phyloP scores from a whole-genome alignment of 1,140 invertebrate species.

The Delia radicum region DNA sequence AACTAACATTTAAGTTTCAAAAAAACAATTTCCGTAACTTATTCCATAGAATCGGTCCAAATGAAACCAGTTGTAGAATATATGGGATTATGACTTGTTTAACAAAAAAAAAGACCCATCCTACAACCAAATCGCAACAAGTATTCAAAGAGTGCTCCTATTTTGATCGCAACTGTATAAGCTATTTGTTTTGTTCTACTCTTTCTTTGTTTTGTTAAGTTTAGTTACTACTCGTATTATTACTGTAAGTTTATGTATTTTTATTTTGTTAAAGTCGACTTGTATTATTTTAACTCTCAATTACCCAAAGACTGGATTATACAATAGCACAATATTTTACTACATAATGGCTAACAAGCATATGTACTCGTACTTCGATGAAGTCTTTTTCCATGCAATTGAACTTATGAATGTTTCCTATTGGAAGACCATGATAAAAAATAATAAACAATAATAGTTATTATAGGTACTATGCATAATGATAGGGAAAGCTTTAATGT shows the following conservation, averaged over 20 bases:
- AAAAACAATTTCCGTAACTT: too few species aligned
- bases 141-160: too few species aligned
- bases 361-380: neutral
- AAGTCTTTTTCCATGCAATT: neutral
- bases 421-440: neutral
- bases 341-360: neutral
- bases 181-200: too few species aligned
- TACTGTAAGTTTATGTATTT: neutral
- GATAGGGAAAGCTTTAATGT: neutral
- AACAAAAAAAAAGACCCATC: too few species aligned
- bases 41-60: too few species aligned
- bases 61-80: too few species aligned
- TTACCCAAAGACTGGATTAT: slow-evolving; percentile 17
- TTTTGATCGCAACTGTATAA: too few species aligned
- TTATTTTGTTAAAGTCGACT: neutral
- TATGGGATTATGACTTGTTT: too few species aligned
- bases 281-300: slow-evolving; percentile 1
- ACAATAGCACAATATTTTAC: slow-evolving; percentile 10
- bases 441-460: slow-evolving; percentile 14
- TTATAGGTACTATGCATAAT: neutral
- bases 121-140: too few species aligned
- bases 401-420: neutral
- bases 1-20: too few species aligned
- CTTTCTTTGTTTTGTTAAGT: too few species aligned
- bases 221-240: too few species aligned